Conservation (phyloP, 2,888 invertebrate species). For the Brenthis hecate region DNA sequence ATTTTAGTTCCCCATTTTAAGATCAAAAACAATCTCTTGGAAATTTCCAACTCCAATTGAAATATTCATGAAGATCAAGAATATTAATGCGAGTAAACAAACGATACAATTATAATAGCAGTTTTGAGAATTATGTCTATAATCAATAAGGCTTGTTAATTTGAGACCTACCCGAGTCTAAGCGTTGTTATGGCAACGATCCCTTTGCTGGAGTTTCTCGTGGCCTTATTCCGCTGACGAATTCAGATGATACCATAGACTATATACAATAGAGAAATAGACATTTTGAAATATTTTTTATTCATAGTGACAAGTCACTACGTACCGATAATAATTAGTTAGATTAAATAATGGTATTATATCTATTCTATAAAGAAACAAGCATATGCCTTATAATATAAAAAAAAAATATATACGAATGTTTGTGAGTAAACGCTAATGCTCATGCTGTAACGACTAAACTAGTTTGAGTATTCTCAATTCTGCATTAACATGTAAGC, state of each 20-base stretch:
- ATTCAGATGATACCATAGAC: slow-evolving; percentile 30
- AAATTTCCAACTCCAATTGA: slow-evolving; percentile 10
- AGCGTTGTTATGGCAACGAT: slow-evolving; percentile 70
- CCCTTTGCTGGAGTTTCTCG: slow-evolving; percentile 59
- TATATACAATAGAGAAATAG: neutral
- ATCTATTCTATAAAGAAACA: too few species aligned
- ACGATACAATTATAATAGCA: slow-evolving; percentile 47
- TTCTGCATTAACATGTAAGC: too few species aligned
- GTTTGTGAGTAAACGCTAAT: too few species aligned
- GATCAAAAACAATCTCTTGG: neutral
- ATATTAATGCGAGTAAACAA: slow-evolving; percentile 31
- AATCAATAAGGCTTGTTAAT: slow-evolving; percentile 70
- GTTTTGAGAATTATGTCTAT: slow-evolving; percentile 56
- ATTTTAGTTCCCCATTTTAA: slow-evolving; percentile 4
- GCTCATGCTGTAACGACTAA: too few species aligned
- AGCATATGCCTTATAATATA: too few species aligned
- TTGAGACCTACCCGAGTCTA: slow-evolving; percentile 57
- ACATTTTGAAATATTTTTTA: neutral
- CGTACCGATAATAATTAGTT: too few species aligned
- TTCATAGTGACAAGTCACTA: neutral
- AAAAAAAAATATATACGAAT: too few species aligned
- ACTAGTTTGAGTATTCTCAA: too few species aligned
- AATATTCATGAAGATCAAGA: slow-evolving; percentile 21
- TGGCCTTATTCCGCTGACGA: slow-evolving; percentile 42
- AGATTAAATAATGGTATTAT: too few species aligned